phyloP scores from a whole-genome alignment of 2,888 invertebrate species.

The Hipparchia sbordonii region DNA sequence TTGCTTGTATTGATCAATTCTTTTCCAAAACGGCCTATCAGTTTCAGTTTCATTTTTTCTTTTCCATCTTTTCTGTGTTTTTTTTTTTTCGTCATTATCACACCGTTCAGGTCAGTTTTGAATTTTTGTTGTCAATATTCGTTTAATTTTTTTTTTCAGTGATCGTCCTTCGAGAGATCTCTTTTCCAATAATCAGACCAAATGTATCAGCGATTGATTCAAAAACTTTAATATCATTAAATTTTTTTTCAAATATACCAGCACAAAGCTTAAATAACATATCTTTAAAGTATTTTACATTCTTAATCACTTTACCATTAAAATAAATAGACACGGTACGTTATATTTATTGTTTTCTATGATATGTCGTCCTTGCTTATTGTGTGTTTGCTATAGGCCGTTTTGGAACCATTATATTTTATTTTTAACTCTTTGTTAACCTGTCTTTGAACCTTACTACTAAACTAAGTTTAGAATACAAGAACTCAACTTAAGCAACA shows the following conservation, averaged over 20 bases:
- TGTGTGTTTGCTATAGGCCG: conserved; percentile 83
- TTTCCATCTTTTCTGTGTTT: conserved; percentile 67
- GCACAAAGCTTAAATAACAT: conserved; percentile 61
- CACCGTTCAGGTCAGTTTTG: conserved; percentile 62
- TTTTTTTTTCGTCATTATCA: conserved; percentile 60
- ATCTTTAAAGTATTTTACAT: conserved; percentile 67
- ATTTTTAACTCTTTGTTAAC: conserved; percentile 52
- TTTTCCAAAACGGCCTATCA: conserved; percentile 84
- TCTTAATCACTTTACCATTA: conserved; percentile 65
- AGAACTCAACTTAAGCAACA: conserved; percentile 11
- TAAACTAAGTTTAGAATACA: conserved; percentile 24
- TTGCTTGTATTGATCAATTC: conserved; percentile 75
- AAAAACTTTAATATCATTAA: conserved; percentile 61
- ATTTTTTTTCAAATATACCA: conserved; percentile 66
- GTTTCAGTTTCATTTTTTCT: conserved; percentile 63
- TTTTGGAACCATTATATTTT: conserved; percentile 77
- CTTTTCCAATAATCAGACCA: conserved; percentile 74
- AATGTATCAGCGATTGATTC: conserved; percentile 54
- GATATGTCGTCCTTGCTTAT: conserved; percentile 77
- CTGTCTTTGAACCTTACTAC: conserved; percentile 49
- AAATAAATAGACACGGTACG: conserved; percentile 60
- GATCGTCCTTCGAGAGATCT: conserved; percentile 83
- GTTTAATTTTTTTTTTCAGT: conserved; percentile 59
- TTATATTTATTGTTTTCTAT: conserved; percentile 69
- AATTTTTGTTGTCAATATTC: conserved; percentile 46